Evolutionary conservation across 2,113 vertebrate genomes (phyloP), one percentile per base, ranked within the genome.

Genomic region (Pollimyrus isidori): DNA sequence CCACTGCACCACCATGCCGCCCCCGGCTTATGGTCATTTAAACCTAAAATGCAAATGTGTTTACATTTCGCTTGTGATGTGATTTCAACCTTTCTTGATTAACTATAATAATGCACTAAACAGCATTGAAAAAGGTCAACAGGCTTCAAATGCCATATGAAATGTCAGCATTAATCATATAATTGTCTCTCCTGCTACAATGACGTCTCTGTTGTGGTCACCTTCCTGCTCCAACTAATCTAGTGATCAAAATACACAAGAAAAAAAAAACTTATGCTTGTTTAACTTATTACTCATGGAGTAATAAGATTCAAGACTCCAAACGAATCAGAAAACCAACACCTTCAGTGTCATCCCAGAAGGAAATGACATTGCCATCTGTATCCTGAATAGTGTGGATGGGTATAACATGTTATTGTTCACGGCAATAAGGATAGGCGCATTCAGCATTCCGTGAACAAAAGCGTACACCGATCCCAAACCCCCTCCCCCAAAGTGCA

Each of bases 91-190:
- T 97, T 97, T 96, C 94, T 90, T 95, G 94, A 95, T 95, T 95
- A 95, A 96, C 94, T 94, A 94, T 96, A 95, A 95, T 94, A 94
- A 94, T 91, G 92, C 48, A 92, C 93, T 93, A 94, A 95, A 94
- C 93, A 95, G 96, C 95, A 94, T 93, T 93, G 95, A 94, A 95
- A 65, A 96, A 97, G 96, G 96, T 96, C 95, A 95, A 91, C 91
- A 91, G 92, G 92, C 88, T 86, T 92, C 87, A 73, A 90, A 91
- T 87, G 89, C 90, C 89, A 90, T 92, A 89, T 90, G 91, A 87
- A 94, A 93, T 95, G 95, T 95, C 94, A 93, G 90, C 91, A 93
- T 95, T 95, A 96, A 95, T 95, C 95, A 95, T 94, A 89, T 95
- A 96, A 96, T 95, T 95, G 95, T 89, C 93, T 93, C 90, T 92